These are phyloP conservation scores for Cryptoblepharus egeriae DNA, from an alignment of 2,797 vertebrate species.

Conservation along the genomic window DNA sequence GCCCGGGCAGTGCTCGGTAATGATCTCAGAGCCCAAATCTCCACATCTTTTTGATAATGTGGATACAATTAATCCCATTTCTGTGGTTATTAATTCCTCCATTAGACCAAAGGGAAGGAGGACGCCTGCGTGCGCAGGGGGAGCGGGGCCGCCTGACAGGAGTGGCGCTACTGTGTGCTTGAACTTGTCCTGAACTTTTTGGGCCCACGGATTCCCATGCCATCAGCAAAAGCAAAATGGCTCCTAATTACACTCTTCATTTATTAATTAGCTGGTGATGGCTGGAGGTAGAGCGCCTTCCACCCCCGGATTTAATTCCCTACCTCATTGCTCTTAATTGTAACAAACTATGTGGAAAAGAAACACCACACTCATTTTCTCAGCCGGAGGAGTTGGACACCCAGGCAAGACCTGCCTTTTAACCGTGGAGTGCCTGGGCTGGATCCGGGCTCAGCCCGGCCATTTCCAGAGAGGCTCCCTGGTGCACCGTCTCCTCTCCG, in stretches of 20 bases:
- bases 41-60: neutral
- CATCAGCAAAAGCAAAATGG: slow-evolving; percentile 1
- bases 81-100: neutral
- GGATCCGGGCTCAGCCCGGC: too few species aligned
- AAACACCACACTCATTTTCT: neutral
- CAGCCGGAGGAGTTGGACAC: neutral
- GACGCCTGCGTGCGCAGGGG: neutral
- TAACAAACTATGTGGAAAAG: slow-evolving; percentile 4
- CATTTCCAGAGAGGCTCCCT: too few species aligned
- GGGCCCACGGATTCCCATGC: neutral
- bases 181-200: slow-evolving; percentile 4
- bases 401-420: neutral
- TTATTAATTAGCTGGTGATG: slow-evolving; percentile 21
- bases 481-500: neutral
- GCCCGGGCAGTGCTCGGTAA: neutral
- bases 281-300: slow-evolving; percentile 4
- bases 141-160: neutral
- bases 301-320: slow-evolving; percentile 10
- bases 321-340: slow-evolving; percentile 9
- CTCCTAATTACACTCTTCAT: slow-evolving; percentile 13
- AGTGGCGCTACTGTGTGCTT: neutral
- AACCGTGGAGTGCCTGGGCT: neutral
- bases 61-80: neutral
- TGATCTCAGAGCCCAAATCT: neutral
- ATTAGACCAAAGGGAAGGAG: neutral